Conservation (phyloP, 1,140 invertebrate genomes). For the Solenopsis invicta region DNA sequence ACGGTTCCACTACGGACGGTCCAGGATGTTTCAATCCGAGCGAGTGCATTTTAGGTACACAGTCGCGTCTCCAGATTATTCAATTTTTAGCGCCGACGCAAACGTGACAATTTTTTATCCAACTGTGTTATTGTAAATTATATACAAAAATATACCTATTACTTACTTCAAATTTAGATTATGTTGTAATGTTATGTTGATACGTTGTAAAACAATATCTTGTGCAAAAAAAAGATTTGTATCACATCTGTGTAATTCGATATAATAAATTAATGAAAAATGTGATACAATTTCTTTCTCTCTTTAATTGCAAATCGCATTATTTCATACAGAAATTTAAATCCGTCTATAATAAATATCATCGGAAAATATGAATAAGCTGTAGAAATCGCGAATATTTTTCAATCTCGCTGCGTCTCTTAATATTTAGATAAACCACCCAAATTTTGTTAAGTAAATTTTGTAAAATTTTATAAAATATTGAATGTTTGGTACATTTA, state of each 20-base stretch:
- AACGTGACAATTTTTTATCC: not conserved
- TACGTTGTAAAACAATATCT: not conserved
- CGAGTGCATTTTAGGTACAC: slow-evolving; percentile 42
- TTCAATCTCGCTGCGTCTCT: not conserved
- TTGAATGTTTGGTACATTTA: not conserved
- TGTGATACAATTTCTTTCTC: not conserved
- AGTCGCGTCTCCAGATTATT: not conserved
- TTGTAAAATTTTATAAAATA: not conserved
- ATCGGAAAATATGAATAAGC: not conserved
- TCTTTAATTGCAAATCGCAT: not conserved
- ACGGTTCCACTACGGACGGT: slow-evolving; percentile 44
- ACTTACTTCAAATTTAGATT: not conserved
- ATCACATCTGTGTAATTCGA: not conserved
- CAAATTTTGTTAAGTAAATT: not conserved
- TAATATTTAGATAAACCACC: not conserved
- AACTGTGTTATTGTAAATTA: not conserved
- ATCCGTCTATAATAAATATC: no score
- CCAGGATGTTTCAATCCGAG: slow-evolving; percentile 31
- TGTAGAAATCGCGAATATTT: not conserved
- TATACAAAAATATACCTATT: not conserved
- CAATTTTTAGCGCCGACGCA: not conserved
- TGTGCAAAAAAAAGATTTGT: not conserved
- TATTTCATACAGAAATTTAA: not conserved
- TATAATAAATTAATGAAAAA: not conserved
- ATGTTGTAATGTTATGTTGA: no score